phyloP scores from a whole-genome alignment of 2,797 vertebrate species.

The Hippoglossus hippoglossus region DNA sequence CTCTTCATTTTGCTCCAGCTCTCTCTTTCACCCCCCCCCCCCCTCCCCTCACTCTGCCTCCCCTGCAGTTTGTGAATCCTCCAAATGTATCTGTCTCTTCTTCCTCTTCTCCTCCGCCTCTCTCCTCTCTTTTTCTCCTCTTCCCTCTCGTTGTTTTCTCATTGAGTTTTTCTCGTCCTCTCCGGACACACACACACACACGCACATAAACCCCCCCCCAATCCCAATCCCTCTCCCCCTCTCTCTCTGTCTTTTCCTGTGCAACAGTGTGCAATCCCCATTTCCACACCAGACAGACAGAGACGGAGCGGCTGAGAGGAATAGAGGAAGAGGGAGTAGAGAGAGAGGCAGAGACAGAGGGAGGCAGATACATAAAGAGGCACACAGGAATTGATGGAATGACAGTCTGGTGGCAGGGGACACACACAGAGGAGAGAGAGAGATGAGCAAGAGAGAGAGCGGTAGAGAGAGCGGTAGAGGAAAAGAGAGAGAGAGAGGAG shows the following conservation, averaged over 20 bases:
- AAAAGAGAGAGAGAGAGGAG: slow-evolving; percentile 13
- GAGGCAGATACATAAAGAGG: slow-evolving; percentile 70
- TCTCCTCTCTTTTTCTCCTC: not conserved
- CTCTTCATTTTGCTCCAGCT: slow-evolving; percentile 49
- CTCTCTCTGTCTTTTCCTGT: slow-evolving; percentile 43
- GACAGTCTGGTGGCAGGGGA: slow-evolving; percentile 67
- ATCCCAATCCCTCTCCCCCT: not conserved
- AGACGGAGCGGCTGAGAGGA: slow-evolving; percentile 61
- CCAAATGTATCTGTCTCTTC: slow-evolving; percentile 36
- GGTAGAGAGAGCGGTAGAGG: slow-evolving; percentile 41
- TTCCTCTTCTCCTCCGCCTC: not conserved
- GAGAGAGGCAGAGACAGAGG: slow-evolving; percentile 49
- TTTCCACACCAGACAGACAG: slow-evolving; percentile 65
- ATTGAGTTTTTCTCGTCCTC: slow-evolving; percentile 1
- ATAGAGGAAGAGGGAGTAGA: slow-evolving; percentile 36
- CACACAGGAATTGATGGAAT: slow-evolving; percentile 75
- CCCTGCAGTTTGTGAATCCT: slow-evolving; percentile 32
- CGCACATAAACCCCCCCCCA: not conserved
- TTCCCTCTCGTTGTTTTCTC: slow-evolving; percentile 15
- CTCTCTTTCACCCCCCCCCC: slow-evolving; percentile 26
- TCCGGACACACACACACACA: not conserved
- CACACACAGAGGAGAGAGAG: slow-evolving; percentile 32
- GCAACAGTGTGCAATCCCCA: slow-evolving; percentile 77
- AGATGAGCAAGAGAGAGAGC: slow-evolving; percentile 11
- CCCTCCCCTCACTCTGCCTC: slow-evolving; percentile 17